Evolutionary conservation across 1,140 invertebrate genomes (phyloP).

Genomic region (Diachasmimorpha longicaudata): DNA sequence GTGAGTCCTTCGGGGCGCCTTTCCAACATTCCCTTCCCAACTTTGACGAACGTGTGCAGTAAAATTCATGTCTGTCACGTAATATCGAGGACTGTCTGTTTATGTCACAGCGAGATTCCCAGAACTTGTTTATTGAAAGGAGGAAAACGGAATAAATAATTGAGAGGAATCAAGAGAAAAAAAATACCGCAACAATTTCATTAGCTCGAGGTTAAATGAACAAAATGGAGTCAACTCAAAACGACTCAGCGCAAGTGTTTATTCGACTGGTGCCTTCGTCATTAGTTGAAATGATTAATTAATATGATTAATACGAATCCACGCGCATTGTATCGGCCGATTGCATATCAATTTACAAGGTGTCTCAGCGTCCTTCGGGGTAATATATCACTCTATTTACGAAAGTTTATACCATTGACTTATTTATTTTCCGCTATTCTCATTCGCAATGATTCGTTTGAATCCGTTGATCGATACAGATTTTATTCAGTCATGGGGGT

Average conservation of each 20-base stretch:
- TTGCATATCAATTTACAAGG: background rate
- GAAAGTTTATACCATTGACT: background rate
- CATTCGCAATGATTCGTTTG: background rate
- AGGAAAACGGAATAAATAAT: background rate
- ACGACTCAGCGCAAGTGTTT: background rate
- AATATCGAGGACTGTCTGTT: background rate
- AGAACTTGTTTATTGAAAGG: background rate
- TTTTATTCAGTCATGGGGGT: background rate
- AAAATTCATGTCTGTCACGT: background rate
- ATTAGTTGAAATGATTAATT: background rate
- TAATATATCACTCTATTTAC: background rate
- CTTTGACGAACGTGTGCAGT: background rate
- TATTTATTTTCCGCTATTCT: background rate
- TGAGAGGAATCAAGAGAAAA: background rate
- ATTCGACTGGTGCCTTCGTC: background rate
- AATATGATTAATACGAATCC: background rate
- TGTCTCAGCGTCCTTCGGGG: background rate
- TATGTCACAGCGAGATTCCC: background rate
- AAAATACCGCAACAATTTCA: background rate
- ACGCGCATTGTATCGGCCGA: background rate
- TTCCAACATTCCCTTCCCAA: slow-evolving; percentile 3
- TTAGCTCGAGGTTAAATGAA: background rate
- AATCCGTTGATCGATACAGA: background rate
- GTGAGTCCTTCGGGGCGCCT: background rate
- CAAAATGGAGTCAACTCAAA: background rate